Base-by-base conservation (phyloP, 1,140 invertebrate species). In the Battus philenor region DNA sequence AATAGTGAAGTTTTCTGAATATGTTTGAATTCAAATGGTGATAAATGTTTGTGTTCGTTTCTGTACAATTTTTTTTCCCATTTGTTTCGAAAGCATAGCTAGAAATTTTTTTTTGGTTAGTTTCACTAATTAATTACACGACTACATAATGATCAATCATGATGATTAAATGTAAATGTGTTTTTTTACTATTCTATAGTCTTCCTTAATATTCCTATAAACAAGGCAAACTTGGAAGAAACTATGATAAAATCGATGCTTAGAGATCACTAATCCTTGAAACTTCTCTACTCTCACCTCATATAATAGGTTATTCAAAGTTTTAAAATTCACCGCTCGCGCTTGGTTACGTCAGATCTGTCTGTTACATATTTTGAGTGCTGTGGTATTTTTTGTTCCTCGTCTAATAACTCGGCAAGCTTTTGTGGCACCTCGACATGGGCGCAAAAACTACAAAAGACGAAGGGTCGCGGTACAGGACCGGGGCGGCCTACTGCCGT, bases 381-480 rank as follows among this genome's bases (percentile, higher is more conserved):
- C 57, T 59, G 58, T 58, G 38, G 29, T 44, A 59, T 83, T 80
- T 77, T 84, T 82, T 80, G 68, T 79, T 50, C 46, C 41, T 59
- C 49, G 52, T 68, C 69, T 78, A 82, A 81, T 81, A 81, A 78
- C 66, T 81, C 76, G 64, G 63, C 73, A 61, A 81, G 81, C 73
- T 81, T 80, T 73, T 71, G 77, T 72, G 68, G 72, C 68, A 78
- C 78, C 74, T 80, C 74, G 61, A 64, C 77, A 68, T 64, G 62
- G 64, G 68, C 69, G 75, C 78, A 82, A 85, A 85, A 85, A 81
- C 66, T 67, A 73, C 61, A 60, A 83, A 82, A 79, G 71, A 68
- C 71, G 54, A 46, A 74, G 69, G 67, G 70, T 73, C 68, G 71
- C 46, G 55, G 64, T 54, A 58, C 50, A 56, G 53, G 62, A 39